Evolutionary conservation across 1,140 invertebrate genomes (phyloP).

Genomic region (Elysia chlorotica): DNA sequence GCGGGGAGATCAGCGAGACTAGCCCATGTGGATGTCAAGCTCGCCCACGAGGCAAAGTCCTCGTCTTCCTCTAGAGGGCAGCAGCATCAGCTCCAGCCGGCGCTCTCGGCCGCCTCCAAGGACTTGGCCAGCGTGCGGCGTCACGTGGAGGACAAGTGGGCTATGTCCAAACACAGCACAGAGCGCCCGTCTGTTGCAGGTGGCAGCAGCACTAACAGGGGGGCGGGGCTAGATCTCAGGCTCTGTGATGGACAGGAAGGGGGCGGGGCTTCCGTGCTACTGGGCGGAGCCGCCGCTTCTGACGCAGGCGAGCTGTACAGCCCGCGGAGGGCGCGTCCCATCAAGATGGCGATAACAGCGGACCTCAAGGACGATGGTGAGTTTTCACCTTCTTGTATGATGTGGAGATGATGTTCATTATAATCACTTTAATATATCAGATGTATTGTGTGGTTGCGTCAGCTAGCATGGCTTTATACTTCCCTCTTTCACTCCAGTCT

Average conservation of each 20-base stretch:
- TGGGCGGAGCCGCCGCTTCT: background rate
- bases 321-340: background rate
- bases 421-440: no score
- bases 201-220: background rate
- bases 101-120: background rate
- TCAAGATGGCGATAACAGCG: conserved; percentile 17
- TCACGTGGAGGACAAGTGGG: conserved; percentile 4
- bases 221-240: background rate
- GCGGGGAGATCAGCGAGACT: no score
- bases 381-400: no score
- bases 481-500: no score
- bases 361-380: conserved; percentile 16
- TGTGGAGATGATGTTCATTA: no score
- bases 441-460: no score
- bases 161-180: no score
- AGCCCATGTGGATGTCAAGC: no score
- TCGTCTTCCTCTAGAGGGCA: background rate
- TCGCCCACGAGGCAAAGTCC: no score
- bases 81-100: background rate
- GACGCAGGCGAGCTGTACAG: background rate
- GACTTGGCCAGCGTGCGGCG: background rate
- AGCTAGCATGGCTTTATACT: no score
- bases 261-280: background rate
- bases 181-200: background rate
- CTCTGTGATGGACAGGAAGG: background rate